phyloP scores from a whole-genome alignment of 2,797 vertebrate species.

The Neosalanx taihuensis region DNA sequence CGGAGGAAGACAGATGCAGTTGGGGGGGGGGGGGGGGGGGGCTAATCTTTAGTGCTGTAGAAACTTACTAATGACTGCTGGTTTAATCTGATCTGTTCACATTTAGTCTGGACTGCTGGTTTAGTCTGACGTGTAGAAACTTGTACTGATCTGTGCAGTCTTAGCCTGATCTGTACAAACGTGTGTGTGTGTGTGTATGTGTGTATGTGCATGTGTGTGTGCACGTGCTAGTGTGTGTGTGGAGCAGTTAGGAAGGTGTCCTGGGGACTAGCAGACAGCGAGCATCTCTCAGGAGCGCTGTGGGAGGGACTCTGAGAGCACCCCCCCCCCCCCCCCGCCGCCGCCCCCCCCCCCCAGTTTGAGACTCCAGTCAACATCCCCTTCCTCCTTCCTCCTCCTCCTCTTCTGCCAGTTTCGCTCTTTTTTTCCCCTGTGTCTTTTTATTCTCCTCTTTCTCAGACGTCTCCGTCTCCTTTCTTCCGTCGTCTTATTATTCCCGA shows the following conservation, averaged over 20 bases:
- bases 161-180: too few species aligned
- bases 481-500: constrained; percentile 50
- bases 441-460: constrained; percentile 1
- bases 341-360: not conserved
- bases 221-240: not conserved
- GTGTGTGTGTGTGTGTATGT: too few species aligned
- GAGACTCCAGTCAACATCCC: constrained; percentile 7
- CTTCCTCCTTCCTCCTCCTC: not conserved
- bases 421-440: constrained; percentile 43
- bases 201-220: not conserved
- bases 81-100: too few species aligned
- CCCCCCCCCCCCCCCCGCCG: not conserved
- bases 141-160: too few species aligned
- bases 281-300: not conserved
- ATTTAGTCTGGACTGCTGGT: too few species aligned
- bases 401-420: not conserved
- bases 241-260: not conserved
- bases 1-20: too few species aligned
- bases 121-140: too few species aligned
- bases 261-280: too few species aligned
- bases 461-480: too few species aligned
- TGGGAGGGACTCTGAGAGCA: not conserved
- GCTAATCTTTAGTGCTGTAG: too few species aligned
- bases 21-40: too few species aligned
- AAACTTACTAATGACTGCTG: too few species aligned